These are phyloP conservation scores for Thermophis baileyi DNA, from an alignment of 2,113 vertebrate species.

Conservation along the genomic window DNA sequence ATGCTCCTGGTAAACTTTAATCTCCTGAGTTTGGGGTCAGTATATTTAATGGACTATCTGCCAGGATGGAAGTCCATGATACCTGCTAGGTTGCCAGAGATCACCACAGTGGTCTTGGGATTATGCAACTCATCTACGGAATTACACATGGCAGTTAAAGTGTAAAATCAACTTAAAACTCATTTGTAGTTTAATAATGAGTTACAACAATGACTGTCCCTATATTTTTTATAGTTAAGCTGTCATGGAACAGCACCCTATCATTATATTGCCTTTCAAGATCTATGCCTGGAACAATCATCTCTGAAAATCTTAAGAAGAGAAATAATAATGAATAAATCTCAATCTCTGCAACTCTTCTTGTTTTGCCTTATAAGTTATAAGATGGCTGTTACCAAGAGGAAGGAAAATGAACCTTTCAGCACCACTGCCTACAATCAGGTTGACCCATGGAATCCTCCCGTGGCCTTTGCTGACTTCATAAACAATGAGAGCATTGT, in stretches of 20 bases:
- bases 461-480: constrained; percentile 79
- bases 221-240: not conserved
- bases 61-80: not conserved
- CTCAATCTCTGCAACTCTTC: not conserved
- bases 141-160: not conserved
- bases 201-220: not conserved
- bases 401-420: constrained; percentile 81
- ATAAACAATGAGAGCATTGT: constrained; percentile 83
- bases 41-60: not conserved
- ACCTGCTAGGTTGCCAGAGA: not conserved
- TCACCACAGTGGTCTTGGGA: not conserved
- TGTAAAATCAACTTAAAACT: not conserved
- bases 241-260: too few relatives aligned
- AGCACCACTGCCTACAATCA: constrained; percentile 87
- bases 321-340: not conserved
- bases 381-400: constrained; percentile 83
- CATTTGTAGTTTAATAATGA: not conserved
- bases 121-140: not conserved
- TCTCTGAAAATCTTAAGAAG: not conserved
- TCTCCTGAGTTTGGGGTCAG: not conserved
- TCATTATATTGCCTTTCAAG: not conserved
- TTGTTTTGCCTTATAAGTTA: constrained; percentile 70
- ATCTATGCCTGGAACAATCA: not conserved
- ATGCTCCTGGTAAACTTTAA: not conserved
- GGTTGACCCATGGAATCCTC: constrained; percentile 80